Percentiles rank a stretch among this genome's conserved stretches.
These are phyloP conservation scores for Candoia aspera DNA, from an alignment of 2,113 vertebrate genomes.

Conservation along the genomic window DNA sequence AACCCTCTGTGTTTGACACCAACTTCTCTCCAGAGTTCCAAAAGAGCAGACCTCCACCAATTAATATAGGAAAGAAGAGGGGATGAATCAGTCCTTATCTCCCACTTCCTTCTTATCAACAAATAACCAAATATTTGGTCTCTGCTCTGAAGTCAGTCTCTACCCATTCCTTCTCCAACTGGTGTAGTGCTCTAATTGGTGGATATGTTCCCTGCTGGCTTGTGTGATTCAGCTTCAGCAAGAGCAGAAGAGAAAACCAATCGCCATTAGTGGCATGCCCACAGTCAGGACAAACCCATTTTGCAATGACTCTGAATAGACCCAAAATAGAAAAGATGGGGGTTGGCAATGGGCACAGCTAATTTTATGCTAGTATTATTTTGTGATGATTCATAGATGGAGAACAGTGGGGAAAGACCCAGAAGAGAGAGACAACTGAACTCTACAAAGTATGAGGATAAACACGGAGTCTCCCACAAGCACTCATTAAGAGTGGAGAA, in stretches of 20 bases:
- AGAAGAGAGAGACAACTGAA: neutral
- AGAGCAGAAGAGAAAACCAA: neutral
- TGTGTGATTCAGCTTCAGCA: neutral
- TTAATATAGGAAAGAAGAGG: neutral
- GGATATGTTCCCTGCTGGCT: neutral
- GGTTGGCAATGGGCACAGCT: neutral
- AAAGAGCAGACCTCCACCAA: neutral
- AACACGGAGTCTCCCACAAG: neutral
- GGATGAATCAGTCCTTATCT: neutral
- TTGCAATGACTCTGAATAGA: neutral
- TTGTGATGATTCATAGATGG: neutral
- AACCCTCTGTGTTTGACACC: neutral
- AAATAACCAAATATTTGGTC: neutral
- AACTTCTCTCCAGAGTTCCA: neutral
- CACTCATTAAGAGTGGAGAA: neutral
- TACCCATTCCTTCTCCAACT: neutral
- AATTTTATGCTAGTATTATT: neutral
- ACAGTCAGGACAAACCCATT: neutral
- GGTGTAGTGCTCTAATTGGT: neutral
- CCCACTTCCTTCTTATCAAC: neutral
- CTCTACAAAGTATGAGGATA: neutral
- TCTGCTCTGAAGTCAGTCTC: neutral
- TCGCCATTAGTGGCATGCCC: neutral
- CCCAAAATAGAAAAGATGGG: neutral
- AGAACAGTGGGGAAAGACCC: neutral